phyloP scores from a whole-genome alignment of 2,113 vertebrate species.

The Phoxinus phoxinus region DNA sequence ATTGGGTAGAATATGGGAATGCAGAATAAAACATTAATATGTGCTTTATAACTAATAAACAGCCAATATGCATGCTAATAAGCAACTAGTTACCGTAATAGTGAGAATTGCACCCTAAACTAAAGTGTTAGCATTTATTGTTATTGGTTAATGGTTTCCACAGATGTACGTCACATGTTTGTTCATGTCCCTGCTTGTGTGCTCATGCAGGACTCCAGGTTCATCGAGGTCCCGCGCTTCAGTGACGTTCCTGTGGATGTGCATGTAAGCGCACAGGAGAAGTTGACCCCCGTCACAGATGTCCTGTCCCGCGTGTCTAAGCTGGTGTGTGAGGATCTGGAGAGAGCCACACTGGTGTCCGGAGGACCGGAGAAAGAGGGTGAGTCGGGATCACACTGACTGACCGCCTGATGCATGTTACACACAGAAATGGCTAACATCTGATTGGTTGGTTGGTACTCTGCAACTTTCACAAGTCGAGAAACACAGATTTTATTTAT shows the following conservation, averaged over 20 bases:
- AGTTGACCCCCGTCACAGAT: conserved; percentile 67
- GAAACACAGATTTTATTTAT: neutral
- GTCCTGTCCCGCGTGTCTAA: conserved; percentile 75
- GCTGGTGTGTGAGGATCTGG: conserved; percentile 79
- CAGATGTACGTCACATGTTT: neutral
- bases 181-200: neutral
- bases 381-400: conserved; percentile 48
- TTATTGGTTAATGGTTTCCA: neutral
- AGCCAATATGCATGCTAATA: too few species aligned
- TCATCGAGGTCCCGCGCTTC: conserved; percentile 69
- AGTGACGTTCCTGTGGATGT: conserved; percentile 60
- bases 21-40: too few species aligned
- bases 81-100: too few species aligned
- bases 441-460: neutral
- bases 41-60: too few species aligned
- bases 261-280: conserved; percentile 66
- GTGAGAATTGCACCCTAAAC: too few species aligned
- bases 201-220: conserved; percentile 68
- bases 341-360: conserved; percentile 69
- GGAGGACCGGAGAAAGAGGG: conserved; percentile 72
- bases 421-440: neutral
- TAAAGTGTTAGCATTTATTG: too few species aligned
- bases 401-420: neutral
- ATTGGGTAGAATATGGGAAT: too few species aligned
- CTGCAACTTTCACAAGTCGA: neutral